Conservation (phyloP, 2,113 vertebrate genomes). For the Cephalopholis sonnerati region DNA sequence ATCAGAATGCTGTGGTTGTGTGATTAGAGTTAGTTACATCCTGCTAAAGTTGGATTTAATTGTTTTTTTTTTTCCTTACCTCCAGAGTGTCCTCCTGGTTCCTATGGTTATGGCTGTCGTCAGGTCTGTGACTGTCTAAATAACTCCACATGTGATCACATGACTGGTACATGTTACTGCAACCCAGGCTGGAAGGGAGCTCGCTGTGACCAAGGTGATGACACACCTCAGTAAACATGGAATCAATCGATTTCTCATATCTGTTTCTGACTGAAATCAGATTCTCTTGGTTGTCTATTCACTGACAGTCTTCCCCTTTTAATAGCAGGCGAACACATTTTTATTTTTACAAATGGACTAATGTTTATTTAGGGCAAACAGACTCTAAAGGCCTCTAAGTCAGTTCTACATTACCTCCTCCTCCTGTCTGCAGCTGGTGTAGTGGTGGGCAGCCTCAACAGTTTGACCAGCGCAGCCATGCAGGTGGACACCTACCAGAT, state of each 20-base stretch:
- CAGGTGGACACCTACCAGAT: slow-evolving; percentile 95
- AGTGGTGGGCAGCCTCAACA: slow-evolving; percentile 93
- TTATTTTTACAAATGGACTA: background rate
- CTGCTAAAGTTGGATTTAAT: background rate
- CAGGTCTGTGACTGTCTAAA: slow-evolving; percentile 97
- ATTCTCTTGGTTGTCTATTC: background rate
- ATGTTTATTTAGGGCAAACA: background rate
- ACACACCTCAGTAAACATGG: background rate
- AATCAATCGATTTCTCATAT: background rate
- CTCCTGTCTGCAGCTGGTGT: slow-evolving; percentile 86
- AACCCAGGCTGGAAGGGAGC: slow-evolving; percentile 96
- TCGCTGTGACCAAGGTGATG: slow-evolving; percentile 95
- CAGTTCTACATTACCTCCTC: background rate
- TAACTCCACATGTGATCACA: slow-evolving; percentile 97
- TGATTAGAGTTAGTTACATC: background rate
- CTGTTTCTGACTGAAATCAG: background rate
- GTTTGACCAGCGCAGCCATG: slow-evolving; percentile 92
- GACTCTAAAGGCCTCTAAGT: background rate
- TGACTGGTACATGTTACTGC: slow-evolving; percentile 97
- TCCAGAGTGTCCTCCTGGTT: slow-evolving; percentile 91
- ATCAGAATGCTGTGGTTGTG: background rate
- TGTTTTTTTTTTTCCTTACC: background rate
- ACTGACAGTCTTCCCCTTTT: too few species aligned
- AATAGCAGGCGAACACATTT: too few species aligned
- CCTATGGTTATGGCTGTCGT: slow-evolving; percentile 95